These are phyloP conservation scores for Germaria angustata DNA, from an alignment of 2,888 invertebrate genomes.

Conservation along the genomic window DNA sequence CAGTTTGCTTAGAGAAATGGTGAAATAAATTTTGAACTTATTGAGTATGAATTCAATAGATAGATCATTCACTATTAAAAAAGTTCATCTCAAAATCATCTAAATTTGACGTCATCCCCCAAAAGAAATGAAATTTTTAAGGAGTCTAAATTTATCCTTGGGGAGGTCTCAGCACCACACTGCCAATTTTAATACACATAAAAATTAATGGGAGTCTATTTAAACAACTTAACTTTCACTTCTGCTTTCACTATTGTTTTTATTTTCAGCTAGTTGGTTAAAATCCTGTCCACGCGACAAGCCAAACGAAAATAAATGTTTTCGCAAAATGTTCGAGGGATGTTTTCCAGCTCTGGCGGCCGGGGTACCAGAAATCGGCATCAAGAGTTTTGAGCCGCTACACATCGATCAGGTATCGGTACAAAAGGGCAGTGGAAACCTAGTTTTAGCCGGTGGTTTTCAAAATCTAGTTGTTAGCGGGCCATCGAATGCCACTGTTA, in stretches of 20 bases:
- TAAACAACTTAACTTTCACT: neutral
- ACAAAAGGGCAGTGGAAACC: conserved; percentile 82
- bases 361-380: conserved; percentile 83
- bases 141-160: no score
- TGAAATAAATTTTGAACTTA: no score
- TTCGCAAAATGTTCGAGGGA: conserved; percentile 81
- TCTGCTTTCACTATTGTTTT: neutral
- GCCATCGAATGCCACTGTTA: conserved; percentile 82
- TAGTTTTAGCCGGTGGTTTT: conserved; percentile 82
- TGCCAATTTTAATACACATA: no score
- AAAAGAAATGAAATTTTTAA: no score
- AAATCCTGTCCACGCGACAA: conserved; percentile 81
- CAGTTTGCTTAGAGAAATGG: no score
- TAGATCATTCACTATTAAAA: no score
- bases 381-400: conserved; percentile 83
- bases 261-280: conserved; percentile 81
- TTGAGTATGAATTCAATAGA: no score
- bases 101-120: no score
- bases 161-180: no score
- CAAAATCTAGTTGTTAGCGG: conserved; percentile 82
- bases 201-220: no score
- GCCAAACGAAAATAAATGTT: conserved; percentile 82
- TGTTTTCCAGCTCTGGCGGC: conserved; percentile 82
- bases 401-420: conserved; percentile 81
- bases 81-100: no score